A percentile compares a stretch with the other conserved stretches of the same genome.
Conservation (phyloP, 2,113 vertebrate species). For the Macheiramphus alcinus region DNA sequence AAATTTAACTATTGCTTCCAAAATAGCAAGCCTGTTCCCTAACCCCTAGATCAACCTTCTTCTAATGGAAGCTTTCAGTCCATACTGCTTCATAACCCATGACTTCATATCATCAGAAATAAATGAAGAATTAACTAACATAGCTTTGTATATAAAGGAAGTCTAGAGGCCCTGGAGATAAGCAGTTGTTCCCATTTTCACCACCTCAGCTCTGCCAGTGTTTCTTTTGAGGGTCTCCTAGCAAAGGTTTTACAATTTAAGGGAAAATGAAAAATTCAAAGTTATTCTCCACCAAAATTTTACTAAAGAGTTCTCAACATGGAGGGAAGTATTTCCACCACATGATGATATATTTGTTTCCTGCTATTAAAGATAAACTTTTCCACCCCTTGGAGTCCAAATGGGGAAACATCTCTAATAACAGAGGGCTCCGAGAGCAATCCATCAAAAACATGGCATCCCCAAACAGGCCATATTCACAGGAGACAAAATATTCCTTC, state of each 20-base stretch:
- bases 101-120: background rate
- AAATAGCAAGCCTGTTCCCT: background rate
- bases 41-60: background rate
- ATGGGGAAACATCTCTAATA: background rate
- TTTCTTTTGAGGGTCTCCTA: background rate
- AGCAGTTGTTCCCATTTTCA: background rate
- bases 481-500: background rate
- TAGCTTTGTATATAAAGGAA: background rate
- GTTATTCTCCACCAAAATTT: background rate
- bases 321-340: background rate
- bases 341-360: background rate
- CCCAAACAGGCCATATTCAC: background rate
- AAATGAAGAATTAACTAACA: background rate
- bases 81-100: background rate
- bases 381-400: background rate
- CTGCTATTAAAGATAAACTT: background rate
- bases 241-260: background rate
- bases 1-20: background rate
- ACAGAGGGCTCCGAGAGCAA: background rate
- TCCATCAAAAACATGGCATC: background rate
- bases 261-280: background rate
- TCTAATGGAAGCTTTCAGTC: background rate
- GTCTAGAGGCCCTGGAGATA: background rate
- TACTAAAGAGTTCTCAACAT: background rate
- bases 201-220: background rate